Conservation (phyloP, 35 echinoderm and acorn worm species). For the Acanthaster planci region DNA sequence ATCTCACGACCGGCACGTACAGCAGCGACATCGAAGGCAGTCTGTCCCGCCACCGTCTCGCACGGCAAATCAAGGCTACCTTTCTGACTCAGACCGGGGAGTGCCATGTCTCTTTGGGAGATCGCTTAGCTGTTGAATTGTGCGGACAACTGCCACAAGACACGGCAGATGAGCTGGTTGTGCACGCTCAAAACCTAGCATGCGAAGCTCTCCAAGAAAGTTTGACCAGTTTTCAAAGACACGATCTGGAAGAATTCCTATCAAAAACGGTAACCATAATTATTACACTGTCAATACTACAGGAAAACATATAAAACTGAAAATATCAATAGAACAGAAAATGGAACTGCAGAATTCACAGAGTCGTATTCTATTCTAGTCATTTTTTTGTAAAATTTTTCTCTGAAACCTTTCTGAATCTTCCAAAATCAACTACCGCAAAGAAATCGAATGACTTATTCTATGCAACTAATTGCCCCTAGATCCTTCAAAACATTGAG, state of each 20-base stretch:
- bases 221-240: conserved; percentile 58
- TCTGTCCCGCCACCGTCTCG: conserved; percentile 36
- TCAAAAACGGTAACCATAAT: conserved; percentile 66
- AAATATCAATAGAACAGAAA: too few relatives aligned
- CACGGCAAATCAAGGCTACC: conserved; percentile 43
- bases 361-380: too few relatives aligned
- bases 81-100: conserved; percentile 47
- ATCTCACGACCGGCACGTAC: conserved; percentile 27
- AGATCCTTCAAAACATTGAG: too few relatives aligned
- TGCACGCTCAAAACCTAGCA: conserved; percentile 68
- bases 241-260: conserved; percentile 70
- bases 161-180: conserved; percentile 55
- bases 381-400: too few relatives aligned
- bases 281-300: background rate
- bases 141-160: conserved; percentile 34
- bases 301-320: background rate
- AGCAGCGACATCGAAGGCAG: conserved; percentile 38
- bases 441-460: too few relatives aligned
- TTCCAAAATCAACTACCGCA: too few relatives aligned
- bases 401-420: too few relatives aligned
- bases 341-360: too few relatives aligned
- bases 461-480: too few relatives aligned
- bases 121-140: conserved; percentile 58
- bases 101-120: conserved; percentile 42
- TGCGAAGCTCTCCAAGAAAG: conserved; percentile 51